A percentile compares a stretch with the other conserved stretches of the same genome.
phyloP scores from a whole-genome alignment of 2,797 vertebrate genomes.

The Dromococcyx pavoninus region DNA sequence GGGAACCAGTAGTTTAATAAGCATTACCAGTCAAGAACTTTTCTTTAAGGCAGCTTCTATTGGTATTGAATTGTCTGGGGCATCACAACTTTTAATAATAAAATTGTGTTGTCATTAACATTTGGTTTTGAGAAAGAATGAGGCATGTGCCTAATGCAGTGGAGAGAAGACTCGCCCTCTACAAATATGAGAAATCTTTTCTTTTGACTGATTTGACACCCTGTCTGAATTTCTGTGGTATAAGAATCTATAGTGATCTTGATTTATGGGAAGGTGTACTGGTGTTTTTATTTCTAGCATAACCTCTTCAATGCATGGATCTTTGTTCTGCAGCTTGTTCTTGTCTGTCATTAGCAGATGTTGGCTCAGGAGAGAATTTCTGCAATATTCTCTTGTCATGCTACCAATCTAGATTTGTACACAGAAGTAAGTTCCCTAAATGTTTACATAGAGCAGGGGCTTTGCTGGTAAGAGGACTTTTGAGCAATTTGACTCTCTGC shows the following conservation, averaged over 20 bases:
- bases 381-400: neutral
- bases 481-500: neutral
- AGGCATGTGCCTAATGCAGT: neutral
- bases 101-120: neutral
- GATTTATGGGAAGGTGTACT: neutral
- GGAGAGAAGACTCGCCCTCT: neutral
- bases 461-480: neutral
- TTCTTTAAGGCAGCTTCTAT: neutral
- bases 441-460: accelerated
- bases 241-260: neutral
- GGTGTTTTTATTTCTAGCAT: neutral
- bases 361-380: neutral
- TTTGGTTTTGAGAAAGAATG: neutral
- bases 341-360: neutral
- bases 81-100: neutral
- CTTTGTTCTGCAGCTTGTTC: neutral
- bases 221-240: neutral
- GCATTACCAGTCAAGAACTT: neutral
- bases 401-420: neutral
- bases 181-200: neutral
- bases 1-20: neutral
- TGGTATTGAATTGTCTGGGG: neutral
- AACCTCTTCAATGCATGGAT: neutral
- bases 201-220: neutral
- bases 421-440: neutral